These are phyloP conservation scores for Cirrhinus mrigala DNA, from an alignment of 2,797 vertebrate genomes.

Conservation along the genomic window DNA sequence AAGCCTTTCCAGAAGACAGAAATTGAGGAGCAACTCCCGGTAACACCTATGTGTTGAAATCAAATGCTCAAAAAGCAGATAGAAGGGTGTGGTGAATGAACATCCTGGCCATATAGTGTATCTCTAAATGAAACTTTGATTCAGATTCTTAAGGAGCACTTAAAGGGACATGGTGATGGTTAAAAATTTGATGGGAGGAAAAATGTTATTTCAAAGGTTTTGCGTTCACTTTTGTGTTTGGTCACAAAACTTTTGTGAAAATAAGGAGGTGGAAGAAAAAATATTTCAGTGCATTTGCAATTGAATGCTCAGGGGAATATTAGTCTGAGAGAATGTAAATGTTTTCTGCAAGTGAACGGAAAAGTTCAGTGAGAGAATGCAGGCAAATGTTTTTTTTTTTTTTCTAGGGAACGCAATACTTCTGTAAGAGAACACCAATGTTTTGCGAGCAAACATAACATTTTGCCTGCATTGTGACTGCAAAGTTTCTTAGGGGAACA, in stretches of 20 bases:
- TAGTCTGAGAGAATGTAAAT: no score
- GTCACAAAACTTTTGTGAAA: background rate
- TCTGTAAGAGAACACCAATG: no score
- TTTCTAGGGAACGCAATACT: no score
- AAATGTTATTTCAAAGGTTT: background rate
- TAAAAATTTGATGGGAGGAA: background rate
- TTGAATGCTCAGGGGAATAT: no score
- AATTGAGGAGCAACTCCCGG: background rate
- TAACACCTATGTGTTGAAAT: background rate
- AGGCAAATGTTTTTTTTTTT: no score
- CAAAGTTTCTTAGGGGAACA: no score
- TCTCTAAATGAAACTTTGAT: background rate
- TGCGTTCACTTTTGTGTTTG: background rate
- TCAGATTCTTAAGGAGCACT: background rate
- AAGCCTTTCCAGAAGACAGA: background rate
- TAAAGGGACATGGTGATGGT: background rate
- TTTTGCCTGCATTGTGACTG: no score
- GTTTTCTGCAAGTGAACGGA: no score
- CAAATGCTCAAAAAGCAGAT: background rate
- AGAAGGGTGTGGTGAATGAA: background rate
- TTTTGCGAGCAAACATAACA: no score
- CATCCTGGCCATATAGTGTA: background rate
- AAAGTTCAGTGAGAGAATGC: no score
- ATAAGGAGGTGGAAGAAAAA: background rate
- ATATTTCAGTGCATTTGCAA: background rate